Percentiles rank a stretch among this genome's conserved stretches.
Conservation (phyloP, 2,888 invertebrate genomes). For the Eupithecia inturbata region DNA sequence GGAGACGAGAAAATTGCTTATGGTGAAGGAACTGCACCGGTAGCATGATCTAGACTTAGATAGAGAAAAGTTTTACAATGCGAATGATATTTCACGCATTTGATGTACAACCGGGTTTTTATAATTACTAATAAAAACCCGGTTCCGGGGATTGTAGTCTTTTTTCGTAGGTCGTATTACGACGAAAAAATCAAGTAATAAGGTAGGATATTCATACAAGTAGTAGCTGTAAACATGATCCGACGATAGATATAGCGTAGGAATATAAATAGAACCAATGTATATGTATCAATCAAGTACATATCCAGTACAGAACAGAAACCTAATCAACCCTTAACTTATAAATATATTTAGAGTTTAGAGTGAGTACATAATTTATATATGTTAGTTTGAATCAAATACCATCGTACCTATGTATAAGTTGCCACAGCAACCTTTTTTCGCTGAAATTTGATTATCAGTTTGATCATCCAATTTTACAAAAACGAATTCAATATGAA, state of each 20-base stretch:
- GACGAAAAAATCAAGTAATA: not conserved
- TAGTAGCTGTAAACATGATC: not conserved
- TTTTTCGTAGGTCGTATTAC: not conserved
- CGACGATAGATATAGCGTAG: not conserved
- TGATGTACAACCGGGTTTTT: too few species aligned
- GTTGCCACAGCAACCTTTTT: slow-evolving; percentile 76
- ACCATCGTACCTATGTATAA: slow-evolving; percentile 72
- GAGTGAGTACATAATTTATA: not conserved
- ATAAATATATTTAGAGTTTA: not conserved
- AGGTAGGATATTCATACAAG: not conserved
- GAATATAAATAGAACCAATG: not conserved
- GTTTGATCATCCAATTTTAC: not conserved
- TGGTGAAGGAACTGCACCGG: not conserved
- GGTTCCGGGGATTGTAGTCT: not conserved
- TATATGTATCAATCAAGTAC: not conserved
- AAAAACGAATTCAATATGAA: slow-evolving; percentile 23
- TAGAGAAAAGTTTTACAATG: not conserved
- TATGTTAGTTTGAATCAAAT: not conserved
- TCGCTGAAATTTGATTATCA: slow-evolving; percentile 69
- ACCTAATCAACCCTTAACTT: not conserved
- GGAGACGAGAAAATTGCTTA: not conserved
- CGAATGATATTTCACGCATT: not conserved
- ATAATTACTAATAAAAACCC: not conserved
- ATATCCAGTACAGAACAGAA: not conserved
- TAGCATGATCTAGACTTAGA: not conserved